Percentiles rank a stretch among this genome's conserved stretches.
Evolutionary conservation across 1,140 invertebrate genomes (phyloP).

Genomic region (Tetraneura akinire): DNA sequence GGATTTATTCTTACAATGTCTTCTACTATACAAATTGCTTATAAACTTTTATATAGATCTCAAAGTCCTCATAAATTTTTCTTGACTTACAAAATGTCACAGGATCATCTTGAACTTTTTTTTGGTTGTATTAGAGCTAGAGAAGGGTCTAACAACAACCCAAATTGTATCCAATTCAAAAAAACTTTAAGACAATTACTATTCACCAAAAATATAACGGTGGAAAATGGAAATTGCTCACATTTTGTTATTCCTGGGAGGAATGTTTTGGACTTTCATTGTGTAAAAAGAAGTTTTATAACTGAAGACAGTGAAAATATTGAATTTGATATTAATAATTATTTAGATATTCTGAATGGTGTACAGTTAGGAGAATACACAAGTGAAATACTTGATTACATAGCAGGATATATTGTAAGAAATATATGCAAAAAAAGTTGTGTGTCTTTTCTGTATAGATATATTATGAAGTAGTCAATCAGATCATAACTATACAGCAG

Average conservation of each 20-base stretch:
- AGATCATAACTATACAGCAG: not conserved
- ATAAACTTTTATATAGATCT: no score
- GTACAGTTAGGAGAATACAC: not conserved
- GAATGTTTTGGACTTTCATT: not conserved
- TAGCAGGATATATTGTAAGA: not conserved
- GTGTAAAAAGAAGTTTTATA: slow-evolving; percentile 5
- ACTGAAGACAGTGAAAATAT: not conserved
- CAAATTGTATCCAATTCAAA: not conserved
- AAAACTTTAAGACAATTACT: slow-evolving; percentile 7
- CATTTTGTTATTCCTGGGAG: not conserved
- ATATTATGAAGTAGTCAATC: not conserved
- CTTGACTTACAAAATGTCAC: not conserved
- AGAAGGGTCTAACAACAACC: not conserved
- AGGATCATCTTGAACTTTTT: not conserved
- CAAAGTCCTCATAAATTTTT: no score
- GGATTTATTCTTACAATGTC: no score
- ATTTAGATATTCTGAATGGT: not conserved
- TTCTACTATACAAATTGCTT: no score
- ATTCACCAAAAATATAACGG: not conserved
- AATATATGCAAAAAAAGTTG: not conserved
- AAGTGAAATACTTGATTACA: not conserved
- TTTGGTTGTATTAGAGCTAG: not conserved
- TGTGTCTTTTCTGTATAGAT: not conserved
- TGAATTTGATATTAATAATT: not conserved
- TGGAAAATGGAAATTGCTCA: not conserved